Percentiles rank a stretch among this genome's conserved stretches.
Conservation (phyloP, 1,140 invertebrate genomes). For the Probaryconus sp. region DNA sequence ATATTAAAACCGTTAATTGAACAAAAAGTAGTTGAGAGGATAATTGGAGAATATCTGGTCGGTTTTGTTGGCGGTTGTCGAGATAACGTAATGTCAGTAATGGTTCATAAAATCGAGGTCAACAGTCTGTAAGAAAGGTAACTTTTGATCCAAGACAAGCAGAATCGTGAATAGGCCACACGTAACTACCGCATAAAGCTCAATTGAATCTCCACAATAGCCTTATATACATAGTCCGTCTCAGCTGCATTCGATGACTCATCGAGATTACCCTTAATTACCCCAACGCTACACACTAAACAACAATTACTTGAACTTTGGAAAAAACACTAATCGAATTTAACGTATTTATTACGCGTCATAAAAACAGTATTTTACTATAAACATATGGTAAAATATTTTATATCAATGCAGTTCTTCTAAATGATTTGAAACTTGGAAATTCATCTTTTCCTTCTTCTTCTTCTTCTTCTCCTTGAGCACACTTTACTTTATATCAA, state of each 20-base stretch:
- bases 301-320: no score
- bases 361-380: no score
- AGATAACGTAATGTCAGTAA: slow-evolving; percentile 64
- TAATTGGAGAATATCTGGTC: slow-evolving; percentile 40
- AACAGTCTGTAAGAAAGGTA: slow-evolving; percentile 58
- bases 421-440: no score
- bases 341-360: no score
- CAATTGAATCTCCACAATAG: neutral
- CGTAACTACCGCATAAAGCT: slow-evolving; percentile 2
- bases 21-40: no score
- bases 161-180: neutral
- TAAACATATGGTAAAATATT: no score
- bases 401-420: no score
- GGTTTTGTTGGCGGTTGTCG: slow-evolving; percentile 43
- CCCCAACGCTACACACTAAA: neutral
- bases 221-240: neutral
- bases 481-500: no score
- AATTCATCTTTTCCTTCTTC: no score
- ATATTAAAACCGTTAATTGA: no score
- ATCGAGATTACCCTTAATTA: neutral
- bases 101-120: slow-evolving; percentile 57
- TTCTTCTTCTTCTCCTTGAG: no score
- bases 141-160: slow-evolving; percentile 8
- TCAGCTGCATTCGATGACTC: neutral
- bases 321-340: no score